A percentile compares a stretch with the other conserved stretches of the same genome.
These are phyloP conservation scores for Phyllostomus hastatus DNA, from an alignment of 2,113 vertebrate species.

Conservation along the genomic window DNA sequence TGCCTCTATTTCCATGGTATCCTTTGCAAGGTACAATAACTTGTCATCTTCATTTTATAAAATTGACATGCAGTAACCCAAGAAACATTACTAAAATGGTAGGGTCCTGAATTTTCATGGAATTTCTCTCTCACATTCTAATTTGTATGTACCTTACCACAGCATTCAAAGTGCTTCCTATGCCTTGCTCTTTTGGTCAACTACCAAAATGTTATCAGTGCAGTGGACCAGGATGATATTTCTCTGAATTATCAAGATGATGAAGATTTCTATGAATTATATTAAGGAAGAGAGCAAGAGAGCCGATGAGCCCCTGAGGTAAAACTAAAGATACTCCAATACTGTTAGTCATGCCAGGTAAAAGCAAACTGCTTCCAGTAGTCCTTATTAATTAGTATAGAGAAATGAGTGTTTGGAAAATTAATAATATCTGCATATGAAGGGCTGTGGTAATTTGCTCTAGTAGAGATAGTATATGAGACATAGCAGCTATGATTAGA, in stretches of 20 bases:
- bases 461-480: background rate
- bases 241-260: background rate
- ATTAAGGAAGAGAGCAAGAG: background rate
- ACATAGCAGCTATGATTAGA: background rate
- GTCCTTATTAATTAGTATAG: background rate
- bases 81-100: background rate
- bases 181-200: background rate
- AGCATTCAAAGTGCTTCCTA: background rate
- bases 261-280: background rate
- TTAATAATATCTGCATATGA: background rate
- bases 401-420: background rate
- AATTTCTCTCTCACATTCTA: background rate
- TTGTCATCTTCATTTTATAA: background rate
- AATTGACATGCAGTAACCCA: background rate
- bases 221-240: background rate
- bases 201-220: background rate
- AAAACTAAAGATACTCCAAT: background rate
- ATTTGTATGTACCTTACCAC: background rate
- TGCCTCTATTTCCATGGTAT: background rate
- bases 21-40: background rate
- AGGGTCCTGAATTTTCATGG: background rate
- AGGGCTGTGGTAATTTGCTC: background rate
- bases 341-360: background rate
- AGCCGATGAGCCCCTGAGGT: background rate
- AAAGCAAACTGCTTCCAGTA: background rate